Base-by-base conservation (phyloP, 1,140 invertebrate species). In the Diprion similis region DNA sequence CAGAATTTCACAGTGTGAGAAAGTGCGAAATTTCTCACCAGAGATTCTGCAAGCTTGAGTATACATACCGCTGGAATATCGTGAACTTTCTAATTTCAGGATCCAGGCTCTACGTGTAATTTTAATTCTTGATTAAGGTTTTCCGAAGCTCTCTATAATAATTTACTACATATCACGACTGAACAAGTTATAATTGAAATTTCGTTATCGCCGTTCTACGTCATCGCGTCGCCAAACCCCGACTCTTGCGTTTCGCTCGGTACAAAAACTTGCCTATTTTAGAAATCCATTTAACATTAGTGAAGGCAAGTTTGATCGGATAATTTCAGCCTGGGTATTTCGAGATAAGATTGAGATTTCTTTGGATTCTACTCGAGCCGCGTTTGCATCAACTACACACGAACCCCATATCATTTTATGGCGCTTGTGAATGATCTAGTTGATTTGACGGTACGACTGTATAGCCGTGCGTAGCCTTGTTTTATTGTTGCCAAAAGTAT, bases 131-230 rank as follows among this genome's bases (percentile, higher is more conserved):
- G 11, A 59, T 59, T 59, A 59, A 59, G 51, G 51, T 17, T 7
- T 59, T 59, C 51, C n/a, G 51, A 59, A 37, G 4, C n/a, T 17
- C n/a, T 15, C n/a, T 59, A 59, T 59, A 37, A 37, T 37, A 37
- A 37, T 37, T 37, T 37, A 37, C 24, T 37, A 37, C 24, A 37
- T 37, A 59, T 17, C 51, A 59, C 51, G 51, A 59, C 11, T 9
- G 51, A 59, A 59, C 51, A 78, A 46, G 19, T 70, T 70, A 37
- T 70, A 70, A 70, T 70, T 70, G 69, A 70, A 70, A 46, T 17
- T 83, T 78, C 72, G 80, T 84, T 84, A 84, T 82, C 82, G 74
- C 70, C 24, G 78, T 84, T 83, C 82, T 80, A 72, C 77, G 76
- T 80, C 80, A 83, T 82, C 80, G 76, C 77, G 78, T 82, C 59